phyloP scores from a whole-genome alignment of 2,113 vertebrate genomes.

The Tragulus kanchil region DNA sequence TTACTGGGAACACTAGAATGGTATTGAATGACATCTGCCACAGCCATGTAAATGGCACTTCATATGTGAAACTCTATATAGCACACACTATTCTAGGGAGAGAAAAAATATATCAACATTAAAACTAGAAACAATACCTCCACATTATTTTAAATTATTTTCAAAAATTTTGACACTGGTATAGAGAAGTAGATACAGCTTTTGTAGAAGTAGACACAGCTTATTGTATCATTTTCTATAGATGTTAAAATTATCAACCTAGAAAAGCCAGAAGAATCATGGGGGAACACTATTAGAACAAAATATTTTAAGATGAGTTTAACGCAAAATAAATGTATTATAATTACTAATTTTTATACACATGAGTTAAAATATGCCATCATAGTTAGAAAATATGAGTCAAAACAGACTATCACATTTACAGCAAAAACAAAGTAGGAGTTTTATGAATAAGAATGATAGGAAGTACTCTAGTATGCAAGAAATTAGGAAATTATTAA shows the following conservation, averaged over 20 bases:
- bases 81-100: background rate
- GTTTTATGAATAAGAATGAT: background rate
- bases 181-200: background rate
- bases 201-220: background rate
- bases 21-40: background rate
- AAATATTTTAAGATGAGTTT: background rate
- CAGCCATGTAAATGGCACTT: fast-evolving
- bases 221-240: background rate
- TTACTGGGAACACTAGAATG: background rate
- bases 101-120: background rate
- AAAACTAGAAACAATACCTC: background rate
- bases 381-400: background rate
- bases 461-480: background rate
- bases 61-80: background rate
- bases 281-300: background rate
- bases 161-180: background rate
- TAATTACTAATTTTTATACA: background rate
- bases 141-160: background rate
- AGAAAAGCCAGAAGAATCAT: background rate
- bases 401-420: background rate
- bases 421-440: background rate
- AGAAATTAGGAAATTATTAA: background rate
- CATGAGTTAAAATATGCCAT: background rate
- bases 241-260: background rate
- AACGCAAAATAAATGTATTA: background rate